These are phyloP conservation scores for Polymixis lichenea DNA, from an alignment of 2,888 invertebrate species.

Conservation along the genomic window DNA sequence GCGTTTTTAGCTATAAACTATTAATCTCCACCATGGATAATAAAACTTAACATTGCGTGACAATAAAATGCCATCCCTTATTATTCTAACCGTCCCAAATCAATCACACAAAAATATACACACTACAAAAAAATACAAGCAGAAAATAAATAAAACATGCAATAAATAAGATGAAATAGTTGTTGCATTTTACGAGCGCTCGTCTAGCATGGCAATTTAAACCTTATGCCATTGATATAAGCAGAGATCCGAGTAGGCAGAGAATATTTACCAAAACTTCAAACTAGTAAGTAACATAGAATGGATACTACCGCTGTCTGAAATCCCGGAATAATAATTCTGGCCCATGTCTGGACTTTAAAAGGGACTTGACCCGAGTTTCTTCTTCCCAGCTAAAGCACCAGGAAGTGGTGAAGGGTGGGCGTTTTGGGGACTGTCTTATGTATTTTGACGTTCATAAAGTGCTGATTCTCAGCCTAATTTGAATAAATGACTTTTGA, in stretches of 20 bases:
- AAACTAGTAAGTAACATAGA: not conserved
- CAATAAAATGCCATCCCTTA: too few relatives aligned
- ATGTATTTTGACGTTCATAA: too few relatives aligned
- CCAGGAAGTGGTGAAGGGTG: too few relatives aligned
- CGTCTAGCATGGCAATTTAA: not conserved
- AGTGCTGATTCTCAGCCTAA: too few relatives aligned
- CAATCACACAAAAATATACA: not conserved
- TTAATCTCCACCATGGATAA: not conserved
- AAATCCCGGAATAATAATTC: not conserved
- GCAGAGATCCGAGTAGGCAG: not conserved
- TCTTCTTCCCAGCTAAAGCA: too few relatives aligned
- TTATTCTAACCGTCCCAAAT: not conserved
- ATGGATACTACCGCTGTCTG: not conserved
- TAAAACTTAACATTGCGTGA: too few relatives aligned
- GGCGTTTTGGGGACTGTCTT: too few relatives aligned
- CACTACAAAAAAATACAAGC: slow-evolving; percentile 48
- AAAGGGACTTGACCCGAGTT: too few relatives aligned
- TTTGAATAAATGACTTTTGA: too few relatives aligned
- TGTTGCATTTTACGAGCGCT: slow-evolving; percentile 15
- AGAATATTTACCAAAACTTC: not conserved
- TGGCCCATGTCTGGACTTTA: too few relatives aligned
- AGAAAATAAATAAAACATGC: slow-evolving; percentile 68
- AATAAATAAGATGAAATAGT: slow-evolving; percentile 56
- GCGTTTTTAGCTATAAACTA: not conserved
- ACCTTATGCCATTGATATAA: not conserved